A percentile compares a stretch with the other conserved stretches of the same genome.
phyloP scores from a whole-genome alignment of 2,888 invertebrate species.

The Leptopilina drosophilae region DNA sequence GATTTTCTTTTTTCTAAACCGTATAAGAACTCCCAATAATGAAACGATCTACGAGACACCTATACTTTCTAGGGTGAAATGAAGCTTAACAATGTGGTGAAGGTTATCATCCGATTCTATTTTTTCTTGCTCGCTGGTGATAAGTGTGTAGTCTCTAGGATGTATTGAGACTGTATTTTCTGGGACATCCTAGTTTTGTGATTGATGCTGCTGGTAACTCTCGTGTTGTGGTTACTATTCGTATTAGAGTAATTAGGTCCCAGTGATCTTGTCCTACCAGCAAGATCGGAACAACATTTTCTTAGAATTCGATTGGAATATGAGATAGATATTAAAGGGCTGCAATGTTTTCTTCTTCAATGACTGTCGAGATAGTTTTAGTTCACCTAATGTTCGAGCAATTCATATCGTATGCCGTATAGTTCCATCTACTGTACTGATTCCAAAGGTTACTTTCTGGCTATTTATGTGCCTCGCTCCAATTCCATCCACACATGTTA shows the following conservation, averaged over 20 bases:
- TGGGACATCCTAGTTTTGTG: constrained; percentile 38
- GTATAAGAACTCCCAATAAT: constrained; percentile 64
- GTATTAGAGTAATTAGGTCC: constrained; percentile 36
- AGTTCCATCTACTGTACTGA: neutral
- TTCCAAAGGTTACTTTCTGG: neutral
- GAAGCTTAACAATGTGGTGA: neutral
- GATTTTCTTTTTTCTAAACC: constrained; percentile 67
- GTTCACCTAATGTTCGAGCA: neutral
- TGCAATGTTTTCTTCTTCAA: neutral
- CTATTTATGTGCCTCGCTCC: neutral
- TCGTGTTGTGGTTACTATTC: neutral
- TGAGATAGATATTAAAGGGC: constrained; percentile 3
- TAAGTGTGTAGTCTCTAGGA: neutral
- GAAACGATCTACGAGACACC: neutral
- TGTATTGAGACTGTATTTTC: neutral
- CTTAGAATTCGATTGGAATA: constrained; percentile 1
- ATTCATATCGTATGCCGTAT: neutral
- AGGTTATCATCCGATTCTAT: neutral
- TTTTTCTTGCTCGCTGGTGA: neutral
- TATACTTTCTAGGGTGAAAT: constrained; percentile 39
- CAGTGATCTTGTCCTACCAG: constrained; percentile 47
- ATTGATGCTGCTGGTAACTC: neutral
- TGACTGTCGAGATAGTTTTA: neutral
- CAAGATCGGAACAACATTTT: neutral
- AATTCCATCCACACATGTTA: neutral